These are phyloP conservation scores for Saguinus imperator DNA, from an alignment of 2,113 vertebrate species.

Conservation along the genomic window DNA sequence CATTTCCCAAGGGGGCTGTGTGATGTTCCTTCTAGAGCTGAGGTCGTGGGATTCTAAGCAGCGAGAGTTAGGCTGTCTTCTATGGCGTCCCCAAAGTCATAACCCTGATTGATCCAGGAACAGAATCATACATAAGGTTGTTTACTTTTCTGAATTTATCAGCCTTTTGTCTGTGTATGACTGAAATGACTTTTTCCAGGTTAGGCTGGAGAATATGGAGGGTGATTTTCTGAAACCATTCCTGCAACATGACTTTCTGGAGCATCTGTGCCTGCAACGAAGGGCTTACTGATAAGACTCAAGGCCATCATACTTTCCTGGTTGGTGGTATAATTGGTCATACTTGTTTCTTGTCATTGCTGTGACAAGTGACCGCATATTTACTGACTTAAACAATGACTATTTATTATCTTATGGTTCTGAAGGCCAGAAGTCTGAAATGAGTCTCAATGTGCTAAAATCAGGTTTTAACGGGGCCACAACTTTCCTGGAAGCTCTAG, in stretches of 20 bases:
- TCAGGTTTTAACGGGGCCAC: neutral
- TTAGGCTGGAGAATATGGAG: fast-evolving
- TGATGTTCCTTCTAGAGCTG: neutral
- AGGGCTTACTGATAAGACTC: neutral
- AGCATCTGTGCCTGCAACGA: fast-evolving
- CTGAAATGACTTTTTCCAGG: fast-evolving
- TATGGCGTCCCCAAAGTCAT: neutral
- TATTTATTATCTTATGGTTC: fast-evolving
- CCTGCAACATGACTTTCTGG: fast-evolving
- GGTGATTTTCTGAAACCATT: neutral
- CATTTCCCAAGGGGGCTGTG: fast-evolving
- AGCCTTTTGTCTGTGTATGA: neutral
- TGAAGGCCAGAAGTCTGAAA: neutral
- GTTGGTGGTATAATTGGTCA: neutral
- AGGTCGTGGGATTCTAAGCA: neutral
- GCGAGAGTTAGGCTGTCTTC: neutral
- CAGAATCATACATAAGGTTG: fast-evolving
- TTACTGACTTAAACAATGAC: neutral
- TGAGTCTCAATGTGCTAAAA: neutral
- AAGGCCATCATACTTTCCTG: fast-evolving
- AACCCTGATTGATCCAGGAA: fast-evolving
- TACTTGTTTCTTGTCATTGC: fast-evolving
- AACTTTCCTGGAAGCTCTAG: neutral
- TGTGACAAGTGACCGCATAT: neutral
- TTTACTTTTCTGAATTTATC: neutral